Conservation (phyloP, 2,797 vertebrate species). For the Spinus olivaceus region DNA sequence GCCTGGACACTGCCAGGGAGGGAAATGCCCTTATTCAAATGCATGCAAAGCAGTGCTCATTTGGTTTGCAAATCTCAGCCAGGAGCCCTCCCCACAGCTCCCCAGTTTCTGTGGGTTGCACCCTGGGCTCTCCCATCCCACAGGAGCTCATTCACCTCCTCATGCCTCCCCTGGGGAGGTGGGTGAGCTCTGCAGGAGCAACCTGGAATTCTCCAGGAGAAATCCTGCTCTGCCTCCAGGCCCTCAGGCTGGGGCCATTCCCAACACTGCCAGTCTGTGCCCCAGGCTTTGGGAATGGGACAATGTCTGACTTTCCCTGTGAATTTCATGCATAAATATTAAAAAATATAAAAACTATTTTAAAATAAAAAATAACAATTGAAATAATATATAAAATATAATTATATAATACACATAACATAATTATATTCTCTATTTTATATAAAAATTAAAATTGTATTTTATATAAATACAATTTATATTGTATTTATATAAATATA, state of each 20-base stretch:
- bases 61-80: background rate
- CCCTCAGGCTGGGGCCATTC: background rate
- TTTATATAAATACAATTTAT: too few relatives aligned
- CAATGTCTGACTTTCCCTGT: background rate
- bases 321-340: background rate
- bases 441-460: too few relatives aligned
- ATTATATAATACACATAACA: background rate
- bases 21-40: background rate
- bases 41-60: background rate
- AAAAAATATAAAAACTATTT: background rate
- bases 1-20: background rate
- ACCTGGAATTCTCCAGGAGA: background rate
- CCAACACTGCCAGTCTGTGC: fast-evolving
- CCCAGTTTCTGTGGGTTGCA: background rate
- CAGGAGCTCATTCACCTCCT: background rate
- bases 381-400: too few relatives aligned
- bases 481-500: too few relatives aligned
- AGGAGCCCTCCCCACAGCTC: background rate
- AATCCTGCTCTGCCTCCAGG: background rate
- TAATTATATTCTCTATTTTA: too few relatives aligned
- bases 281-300: background rate
- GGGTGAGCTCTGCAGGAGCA: background rate
- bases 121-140: background rate
- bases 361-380: too few relatives aligned
- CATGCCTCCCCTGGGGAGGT: background rate